Evolutionary conservation across 2,113 vertebrate species (phyloP).

Genomic region (Istiophorus platypterus): DNA sequence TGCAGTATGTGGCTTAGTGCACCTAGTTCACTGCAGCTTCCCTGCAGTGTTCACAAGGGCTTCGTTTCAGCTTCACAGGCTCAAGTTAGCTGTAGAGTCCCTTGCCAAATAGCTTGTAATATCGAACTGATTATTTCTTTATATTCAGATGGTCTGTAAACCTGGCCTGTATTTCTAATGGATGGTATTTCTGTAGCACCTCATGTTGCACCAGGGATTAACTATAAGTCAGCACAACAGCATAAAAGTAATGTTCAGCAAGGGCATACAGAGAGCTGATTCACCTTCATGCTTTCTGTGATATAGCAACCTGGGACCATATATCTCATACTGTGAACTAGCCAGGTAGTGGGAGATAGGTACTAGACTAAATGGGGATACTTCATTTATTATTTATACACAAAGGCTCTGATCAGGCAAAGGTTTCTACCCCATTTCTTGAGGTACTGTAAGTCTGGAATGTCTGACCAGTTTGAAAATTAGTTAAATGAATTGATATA

Average conservation of each 20-base stretch:
- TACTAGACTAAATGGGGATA: neutral
- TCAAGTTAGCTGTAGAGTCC: conserved; percentile 12
- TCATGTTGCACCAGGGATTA: conserved; percentile 11
- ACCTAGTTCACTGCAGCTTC: conserved; percentile 64
- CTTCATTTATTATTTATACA: conserved; percentile 30
- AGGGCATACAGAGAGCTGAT: conserved; percentile 51
- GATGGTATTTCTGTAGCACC: conserved; percentile 30
- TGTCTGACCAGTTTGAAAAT: neutral
- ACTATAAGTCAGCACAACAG: conserved; percentile 40
- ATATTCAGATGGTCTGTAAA: conserved; percentile 20
- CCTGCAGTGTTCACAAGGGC: conserved; percentile 57
- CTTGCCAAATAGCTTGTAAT: neutral
- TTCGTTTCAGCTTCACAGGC: conserved; percentile 52
- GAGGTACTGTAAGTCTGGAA: neutral
- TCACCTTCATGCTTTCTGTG: conserved; percentile 54
- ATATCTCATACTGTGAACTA: conserved; percentile 42
- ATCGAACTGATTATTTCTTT: neutral
- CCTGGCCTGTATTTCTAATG: conserved; percentile 29
- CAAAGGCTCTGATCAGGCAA: neutral
- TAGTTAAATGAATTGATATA: neutral
- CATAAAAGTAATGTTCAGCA: conserved; percentile 46
- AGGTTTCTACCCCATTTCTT: neutral
- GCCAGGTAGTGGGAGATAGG: conserved; percentile 3
- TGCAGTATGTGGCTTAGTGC: conserved; percentile 62
- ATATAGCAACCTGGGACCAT: conserved; percentile 47